Base-by-base conservation (phyloP, 2,888 invertebrate genomes). In the Parthenolecanium corni region DNA sequence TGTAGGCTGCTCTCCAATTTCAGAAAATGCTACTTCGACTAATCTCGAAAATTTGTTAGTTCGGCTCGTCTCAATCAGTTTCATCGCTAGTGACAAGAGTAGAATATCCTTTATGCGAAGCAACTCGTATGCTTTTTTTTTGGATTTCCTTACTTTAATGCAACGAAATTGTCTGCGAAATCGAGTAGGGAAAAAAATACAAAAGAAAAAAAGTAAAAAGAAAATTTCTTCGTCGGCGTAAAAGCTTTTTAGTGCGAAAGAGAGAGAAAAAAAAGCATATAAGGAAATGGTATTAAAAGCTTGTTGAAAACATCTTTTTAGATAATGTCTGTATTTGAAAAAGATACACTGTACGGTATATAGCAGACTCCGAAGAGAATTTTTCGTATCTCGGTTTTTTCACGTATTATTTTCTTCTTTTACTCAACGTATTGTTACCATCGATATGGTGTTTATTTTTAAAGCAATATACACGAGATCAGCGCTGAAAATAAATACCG, bases 281-380 rank as follows among this genome's bases (percentile, higher is more conserved):
- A 31, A 31, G 9, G 31, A 31, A 31, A 31, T 31, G 9, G 40
- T 53, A 53, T 53, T 53, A 53, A 53, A 53, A 53, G 46, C 56
- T 56, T 20, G 56, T 42, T 56, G 42, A 42, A 56, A 56, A 56
- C 56, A 42, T 42, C 42, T 56, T 56, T 56, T 56, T 42, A 18
- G 46, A 56, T 56, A 56, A 56, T 46, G 62, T 64, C 61, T 63
- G 49, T 64, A 56, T 53, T 65, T 66, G 66, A 66, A 67, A 66
- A 64, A 14, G 44, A 14, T 42, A 9, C 44, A 42, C 18, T 14
- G n/a, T 42, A 31, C 31, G 31, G 31, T 4, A 6, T 31, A 31
- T 9, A n/a, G n/a, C n/a, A n/a, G n/a, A n/a, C n/a, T n/a, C n/a
- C n/a, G n/a, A n/a, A n/a, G n/a, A n/a, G n/a, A 31, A 31, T 31